Base-by-base conservation (phyloP, 2,797 vertebrate species). In the Microctenopoma stevenorrisi region DNA sequence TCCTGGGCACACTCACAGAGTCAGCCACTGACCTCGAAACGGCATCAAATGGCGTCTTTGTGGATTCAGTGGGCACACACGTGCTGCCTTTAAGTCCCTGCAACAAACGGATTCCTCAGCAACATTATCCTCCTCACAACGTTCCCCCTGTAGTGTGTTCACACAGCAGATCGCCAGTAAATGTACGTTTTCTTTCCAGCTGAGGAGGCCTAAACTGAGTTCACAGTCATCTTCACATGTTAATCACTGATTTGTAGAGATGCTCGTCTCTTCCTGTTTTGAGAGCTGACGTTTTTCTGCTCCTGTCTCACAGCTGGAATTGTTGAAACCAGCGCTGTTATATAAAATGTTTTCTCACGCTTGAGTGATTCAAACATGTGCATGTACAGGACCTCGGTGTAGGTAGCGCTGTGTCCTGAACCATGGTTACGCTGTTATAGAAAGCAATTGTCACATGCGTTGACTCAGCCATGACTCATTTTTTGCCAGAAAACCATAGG, bases 41-140 rank as follows among this genome's bases (percentile, higher is more conserved):
- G n/a, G 60, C 61, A 68, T 88, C 72, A 84, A 75, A 83, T 62
- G 66, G 50, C 59, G 33, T 78, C 81, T 88, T 79, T 84, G 77
- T 88, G 68, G 64, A 64, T 38, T 49, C 35, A 50, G 11, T n/a
- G 5, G 1, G 1, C 3, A 10, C 75, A 57, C 64, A 69, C 56
- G 55, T 67, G 61, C 73, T 55, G 77, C 61, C 44, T 65, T 54
- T 43, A 40, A 54, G 74, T 55, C 10, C 3, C 46, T 35, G 53
- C 44, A 53, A 70, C 69, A 60, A 64, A 82, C 46, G 56, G 70
- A 79, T 79, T 83, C 71, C 51, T 59, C 48, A 18, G 26, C 43
- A 35, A 38, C 51, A 0, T 55, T 72, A 55, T 49, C 18, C 65
- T 66, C 44, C 5, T 53, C 38, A 49, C 59, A 49, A 1, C 42